Base-by-base conservation (phyloP, 2,888 invertebrate genomes). In the Erebia ligea region DNA sequence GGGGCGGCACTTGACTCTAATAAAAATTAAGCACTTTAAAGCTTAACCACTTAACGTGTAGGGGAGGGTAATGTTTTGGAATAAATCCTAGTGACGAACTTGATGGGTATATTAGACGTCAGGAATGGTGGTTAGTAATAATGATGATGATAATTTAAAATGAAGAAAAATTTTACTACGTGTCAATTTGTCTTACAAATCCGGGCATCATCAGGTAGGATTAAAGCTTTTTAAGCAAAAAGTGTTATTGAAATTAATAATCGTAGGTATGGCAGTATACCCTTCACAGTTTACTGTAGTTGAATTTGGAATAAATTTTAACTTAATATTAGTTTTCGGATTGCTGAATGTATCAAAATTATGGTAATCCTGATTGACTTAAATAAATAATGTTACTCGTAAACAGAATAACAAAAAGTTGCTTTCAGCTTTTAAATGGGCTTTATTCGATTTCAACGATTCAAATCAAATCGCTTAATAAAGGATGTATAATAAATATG, bases 361-460 rank as follows among this genome's bases (percentile, higher is more conserved):
- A 70, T 70, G 64, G 65, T 63, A 76, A 69, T 73, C 62, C 57
- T 66, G 68, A 70, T 69, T 73, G 58, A 70, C 70, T 17, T 5
- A 61, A 71, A 73, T 45, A 67, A 70, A 74, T 75, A 69, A 72
- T 72, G 70, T 74, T 74, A 75, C 68, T 74, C 66, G 65, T 63
- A 68, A 67, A 73, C 69, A 67, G 72, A 74, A 76, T 59, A 59
- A 42, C 42, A 9, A 17, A 11, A 10, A 25, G 15, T 15, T 6
- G 54, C 19, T 5, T 34, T 8, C 13, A 25, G 21, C 25, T 57
- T 57, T 13, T 15, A n/a, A 57, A 57, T 25, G 13, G 2, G 2
- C 6, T 57, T 25, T 57, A 57, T 57, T 25, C 21, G 10, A 10
- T 57, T 57, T 56, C n/a, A 34, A 15, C 34, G 1, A 34, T 6